A percentile compares a stretch with the other conserved stretches of the same genome.
Conservation (phyloP, 2,888 invertebrate species). For the Steinernema scapterisci region DNA sequence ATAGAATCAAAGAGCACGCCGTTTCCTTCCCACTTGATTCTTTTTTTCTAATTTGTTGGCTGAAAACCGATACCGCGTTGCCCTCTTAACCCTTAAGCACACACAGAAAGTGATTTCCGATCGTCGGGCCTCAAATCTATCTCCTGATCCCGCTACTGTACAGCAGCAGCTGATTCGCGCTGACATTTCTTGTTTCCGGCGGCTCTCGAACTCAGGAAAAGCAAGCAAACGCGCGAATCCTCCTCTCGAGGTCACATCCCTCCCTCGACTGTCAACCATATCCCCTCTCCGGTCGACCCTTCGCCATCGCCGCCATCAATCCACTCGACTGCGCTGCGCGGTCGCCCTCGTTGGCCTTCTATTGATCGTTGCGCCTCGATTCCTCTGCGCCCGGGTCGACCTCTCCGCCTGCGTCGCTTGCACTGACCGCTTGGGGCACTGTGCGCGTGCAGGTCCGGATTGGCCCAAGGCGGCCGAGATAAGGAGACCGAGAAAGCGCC, state of each 20-base stretch:
- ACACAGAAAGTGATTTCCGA: neutral
- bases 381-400: neutral
- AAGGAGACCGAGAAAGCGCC: constrained; percentile 21
- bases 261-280: neutral
- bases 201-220: constrained; percentile 21
- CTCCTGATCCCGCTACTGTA: neutral
- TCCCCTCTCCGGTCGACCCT: constrained; percentile 11
- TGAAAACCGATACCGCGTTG: no score
- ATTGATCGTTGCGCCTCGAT: constrained; percentile 30
- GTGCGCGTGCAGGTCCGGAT: constrained; percentile 8
- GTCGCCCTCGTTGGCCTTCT: constrained; percentile 16
- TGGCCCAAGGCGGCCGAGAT: constrained; percentile 1
- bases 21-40: no score
- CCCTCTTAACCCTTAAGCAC: no score
- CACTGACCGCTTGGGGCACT: constrained; percentile 30
- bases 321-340: constrained; percentile 21
- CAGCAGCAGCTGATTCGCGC: neutral
- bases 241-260: constrained; percentile 27
- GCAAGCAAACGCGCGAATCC: constrained; percentile 23
- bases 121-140: neutral
- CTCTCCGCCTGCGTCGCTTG: constrained; percentile 3
- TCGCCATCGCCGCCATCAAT: constrained; percentile 26
- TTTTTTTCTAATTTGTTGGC: no score
- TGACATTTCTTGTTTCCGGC: neutral
- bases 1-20: no score